Conservation (phyloP, 2,888 invertebrate genomes). For the Ypsolopha sequella region DNA sequence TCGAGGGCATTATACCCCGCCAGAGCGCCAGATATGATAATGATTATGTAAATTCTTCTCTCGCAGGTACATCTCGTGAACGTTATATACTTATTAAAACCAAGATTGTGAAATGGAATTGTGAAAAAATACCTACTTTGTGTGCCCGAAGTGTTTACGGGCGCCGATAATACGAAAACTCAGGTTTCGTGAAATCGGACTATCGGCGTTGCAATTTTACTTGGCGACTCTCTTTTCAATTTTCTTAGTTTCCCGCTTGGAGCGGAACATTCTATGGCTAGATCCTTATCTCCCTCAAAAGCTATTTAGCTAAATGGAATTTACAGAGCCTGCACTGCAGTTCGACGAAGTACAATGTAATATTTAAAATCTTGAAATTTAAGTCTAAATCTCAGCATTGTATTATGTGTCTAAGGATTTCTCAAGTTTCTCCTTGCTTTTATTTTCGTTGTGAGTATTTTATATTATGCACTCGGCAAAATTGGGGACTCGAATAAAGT, state of each 20-base stretch:
- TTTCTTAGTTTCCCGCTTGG: slow-evolving; percentile 65
- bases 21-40: slow-evolving; percentile 70
- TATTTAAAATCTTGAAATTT: slow-evolving; percentile 68
- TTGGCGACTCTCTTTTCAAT: slow-evolving; percentile 68
- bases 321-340: slow-evolving; percentile 69
- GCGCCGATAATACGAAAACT: slow-evolving; percentile 58
- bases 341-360: slow-evolving; percentile 67
- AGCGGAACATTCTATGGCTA: slow-evolving; percentile 65
- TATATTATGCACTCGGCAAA: slow-evolving; percentile 47
- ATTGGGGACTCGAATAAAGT: slow-evolving; percentile 22
- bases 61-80: slow-evolving; percentile 66
- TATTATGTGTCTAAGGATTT: slow-evolving; percentile 52
- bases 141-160: slow-evolving; percentile 39
- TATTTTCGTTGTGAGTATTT: slow-evolving; percentile 22
- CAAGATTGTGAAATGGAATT: slow-evolving; percentile 59
- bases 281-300: slow-evolving; percentile 68
- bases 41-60: slow-evolving; percentile 69
- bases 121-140: slow-evolving; percentile 17
- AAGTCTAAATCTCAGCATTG: slow-evolving; percentile 54
- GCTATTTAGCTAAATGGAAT: slow-evolving; percentile 72
- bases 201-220: slow-evolving; percentile 54
- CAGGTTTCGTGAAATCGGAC: slow-evolving; percentile 60
- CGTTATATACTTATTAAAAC: slow-evolving; percentile 70
- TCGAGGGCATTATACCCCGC: slow-evolving; percentile 68
- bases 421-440: slow-evolving; percentile 36